Conservation (phyloP, 2,113 vertebrate genomes). For the Setophaga coronata region DNA sequence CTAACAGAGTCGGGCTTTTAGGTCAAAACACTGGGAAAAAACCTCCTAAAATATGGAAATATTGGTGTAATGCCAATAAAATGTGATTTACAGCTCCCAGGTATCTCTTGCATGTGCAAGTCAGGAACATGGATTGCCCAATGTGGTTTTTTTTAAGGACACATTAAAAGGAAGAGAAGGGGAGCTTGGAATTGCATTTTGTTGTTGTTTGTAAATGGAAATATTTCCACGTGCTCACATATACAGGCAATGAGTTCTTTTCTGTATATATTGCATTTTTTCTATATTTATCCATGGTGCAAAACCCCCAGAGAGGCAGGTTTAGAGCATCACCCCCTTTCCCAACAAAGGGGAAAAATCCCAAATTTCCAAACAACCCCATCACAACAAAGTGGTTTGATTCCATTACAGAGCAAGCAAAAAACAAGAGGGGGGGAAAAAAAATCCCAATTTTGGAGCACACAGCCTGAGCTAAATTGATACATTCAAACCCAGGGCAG, state of each 20-base stretch:
- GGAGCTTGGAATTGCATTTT: not conserved
- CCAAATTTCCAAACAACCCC: not conserved
- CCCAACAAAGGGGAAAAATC: not conserved
- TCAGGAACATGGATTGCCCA: not conserved
- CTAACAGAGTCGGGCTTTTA: not conserved
- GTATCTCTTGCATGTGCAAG: not conserved
- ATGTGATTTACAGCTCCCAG: not conserved
- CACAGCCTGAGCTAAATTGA: conserved; percentile 71
- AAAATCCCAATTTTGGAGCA: conserved; percentile 20
- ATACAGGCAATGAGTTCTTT: not conserved
- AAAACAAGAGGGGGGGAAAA: not conserved
- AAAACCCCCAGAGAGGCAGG: not conserved
- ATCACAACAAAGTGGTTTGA: conserved; percentile 13
- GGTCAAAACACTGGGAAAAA: not conserved
- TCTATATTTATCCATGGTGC: not conserved
- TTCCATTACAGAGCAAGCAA: not conserved
- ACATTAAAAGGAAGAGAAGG: not conserved
- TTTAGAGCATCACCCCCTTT: not conserved
- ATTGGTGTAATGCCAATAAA: not conserved
- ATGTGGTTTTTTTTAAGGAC: no score
- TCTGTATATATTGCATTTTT: not conserved
- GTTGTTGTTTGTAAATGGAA: not conserved
- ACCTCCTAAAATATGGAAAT: not conserved
- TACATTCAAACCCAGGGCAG: conserved; percentile 67
- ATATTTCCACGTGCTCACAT: not conserved